Evolutionary conservation across 2,113 vertebrate species (phyloP).

Genomic region (Desmodus rotundus): DNA sequence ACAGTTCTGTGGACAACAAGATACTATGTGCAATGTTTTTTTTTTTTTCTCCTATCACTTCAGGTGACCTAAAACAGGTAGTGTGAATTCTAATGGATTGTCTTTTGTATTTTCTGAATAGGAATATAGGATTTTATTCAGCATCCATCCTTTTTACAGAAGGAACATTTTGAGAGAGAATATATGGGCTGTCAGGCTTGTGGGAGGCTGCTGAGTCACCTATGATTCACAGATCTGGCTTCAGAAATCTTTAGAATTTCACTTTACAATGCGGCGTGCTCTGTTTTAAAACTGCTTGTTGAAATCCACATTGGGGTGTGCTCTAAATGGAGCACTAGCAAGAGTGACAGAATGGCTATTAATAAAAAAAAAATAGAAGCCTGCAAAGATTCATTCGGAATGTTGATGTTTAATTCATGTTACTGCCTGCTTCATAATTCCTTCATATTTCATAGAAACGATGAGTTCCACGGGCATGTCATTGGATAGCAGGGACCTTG

Average conservation of each 20-base stretch:
- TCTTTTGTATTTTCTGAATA: not conserved
- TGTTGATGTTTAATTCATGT: constrained; percentile 31
- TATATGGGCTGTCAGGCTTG: not conserved
- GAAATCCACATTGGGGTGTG: not conserved
- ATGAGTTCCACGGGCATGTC: not conserved
- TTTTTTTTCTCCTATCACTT: not conserved
- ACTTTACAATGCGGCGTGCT: not conserved
- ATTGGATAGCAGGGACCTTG: not conserved
- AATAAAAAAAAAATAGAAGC: not conserved
- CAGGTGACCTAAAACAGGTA: not conserved
- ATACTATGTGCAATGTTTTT: not conserved
- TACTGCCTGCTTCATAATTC: not conserved
- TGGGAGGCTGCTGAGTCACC: constrained; percentile 56
- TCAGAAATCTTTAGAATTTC: constrained; percentile 35
- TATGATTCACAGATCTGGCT: constrained; percentile 39
- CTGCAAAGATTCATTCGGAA: not conserved
- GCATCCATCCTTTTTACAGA: not conserved
- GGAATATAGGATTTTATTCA: not conserved
- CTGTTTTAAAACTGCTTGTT: constrained; percentile 20
- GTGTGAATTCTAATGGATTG: not conserved
- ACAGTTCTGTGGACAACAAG: not conserved
- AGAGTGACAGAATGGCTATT: constrained; percentile 23
- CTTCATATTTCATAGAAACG: not conserved
- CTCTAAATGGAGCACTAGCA: not conserved
- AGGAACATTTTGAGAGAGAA: constrained; percentile 14